A percentile compares a stretch with the other conserved stretches of the same genome.
These are phyloP conservation scores for Thalassoma bifasciatum DNA, from an alignment of 2,113 vertebrate genomes.

Conservation along the genomic window DNA sequence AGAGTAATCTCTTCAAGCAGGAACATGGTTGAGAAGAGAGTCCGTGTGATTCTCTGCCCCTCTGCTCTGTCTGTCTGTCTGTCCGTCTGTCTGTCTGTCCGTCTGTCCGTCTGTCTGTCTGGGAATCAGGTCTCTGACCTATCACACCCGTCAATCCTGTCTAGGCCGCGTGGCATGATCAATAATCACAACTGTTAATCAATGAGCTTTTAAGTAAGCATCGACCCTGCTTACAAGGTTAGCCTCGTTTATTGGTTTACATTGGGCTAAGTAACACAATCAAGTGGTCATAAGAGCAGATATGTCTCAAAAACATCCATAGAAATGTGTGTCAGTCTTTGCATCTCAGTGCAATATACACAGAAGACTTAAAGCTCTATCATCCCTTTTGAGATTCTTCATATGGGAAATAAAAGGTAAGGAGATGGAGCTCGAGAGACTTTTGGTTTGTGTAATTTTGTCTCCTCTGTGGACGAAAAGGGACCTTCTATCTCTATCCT, in stretches of 20 bases:
- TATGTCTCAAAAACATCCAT: conserved; percentile 31
- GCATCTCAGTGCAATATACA: no score
- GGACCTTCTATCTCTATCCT: no score
- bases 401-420: not conserved
- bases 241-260: conserved; percentile 79
- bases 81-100: not conserved
- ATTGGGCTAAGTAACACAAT: conserved; percentile 77
- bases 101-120: not conserved
- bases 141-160: conserved; percentile 79
- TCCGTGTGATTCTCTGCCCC: not conserved
- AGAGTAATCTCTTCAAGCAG: conserved; percentile 68
- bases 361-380: not conserved
- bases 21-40: conserved; percentile 45
- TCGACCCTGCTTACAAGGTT: conserved; percentile 81
- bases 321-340: not conserved
- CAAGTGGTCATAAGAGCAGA: conserved; percentile 55
- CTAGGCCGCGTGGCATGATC: conserved; percentile 79
- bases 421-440: no score
- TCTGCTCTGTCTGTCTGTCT: conserved; percentile 6
- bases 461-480: no score
- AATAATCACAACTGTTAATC: conserved; percentile 89
- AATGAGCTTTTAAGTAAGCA: conserved; percentile 87
- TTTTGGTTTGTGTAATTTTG: no score
- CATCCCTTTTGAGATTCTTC: not conserved
- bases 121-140: conserved; percentile 51